Evolutionary conservation across 2,113 vertebrate genomes (phyloP), one percentile per base, ranked within the genome.

Genomic region (Daboia siamensis): DNA sequence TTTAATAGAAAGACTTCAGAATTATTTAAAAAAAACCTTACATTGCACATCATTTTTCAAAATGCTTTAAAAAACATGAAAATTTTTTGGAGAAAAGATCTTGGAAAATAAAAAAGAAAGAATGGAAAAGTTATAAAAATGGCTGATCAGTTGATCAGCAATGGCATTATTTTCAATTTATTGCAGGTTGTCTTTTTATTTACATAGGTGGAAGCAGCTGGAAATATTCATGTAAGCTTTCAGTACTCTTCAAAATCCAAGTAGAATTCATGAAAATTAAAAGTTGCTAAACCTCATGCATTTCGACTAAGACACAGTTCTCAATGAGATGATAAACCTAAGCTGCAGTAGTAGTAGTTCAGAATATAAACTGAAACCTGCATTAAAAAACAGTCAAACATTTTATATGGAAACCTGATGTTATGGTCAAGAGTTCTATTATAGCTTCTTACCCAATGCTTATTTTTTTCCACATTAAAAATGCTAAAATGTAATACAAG

Each of bases 11-110:
- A 1, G 52, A 20, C 33, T 96, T 96, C 59, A 94, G 92, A 95
- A 87, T 39, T 39, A 93, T 91, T 44, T n/a, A 44, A 44, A 10
- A 91, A 90, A 93, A 95, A 94, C 92, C 85, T 84, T 95, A 90
- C 56, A 44, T 90, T 93, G 89, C n/a, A 93, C 51, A 93, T 91
- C 52, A 86, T 94, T 93, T 56, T 80, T 92, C 91, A 94, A 94
- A 91, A 92, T 44, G 26, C 89, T 90, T 95, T 95, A 39, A 46
- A 51, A 56, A 26, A 44, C 90, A 94, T 93, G 94, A 89, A 88
- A 94, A 33, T 29, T 89, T 94, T 87, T 93, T 80, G 10, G 87
- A 91, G 48, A 89, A 94, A 56, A 84, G 0, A 23, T 74, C 26
- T 92, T 86, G 11, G 20, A 93, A 95, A 52, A 92, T 94, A 92